Conservation (phyloP, 2,113 vertebrate genomes). For the Solenodon paradoxus region DNA sequence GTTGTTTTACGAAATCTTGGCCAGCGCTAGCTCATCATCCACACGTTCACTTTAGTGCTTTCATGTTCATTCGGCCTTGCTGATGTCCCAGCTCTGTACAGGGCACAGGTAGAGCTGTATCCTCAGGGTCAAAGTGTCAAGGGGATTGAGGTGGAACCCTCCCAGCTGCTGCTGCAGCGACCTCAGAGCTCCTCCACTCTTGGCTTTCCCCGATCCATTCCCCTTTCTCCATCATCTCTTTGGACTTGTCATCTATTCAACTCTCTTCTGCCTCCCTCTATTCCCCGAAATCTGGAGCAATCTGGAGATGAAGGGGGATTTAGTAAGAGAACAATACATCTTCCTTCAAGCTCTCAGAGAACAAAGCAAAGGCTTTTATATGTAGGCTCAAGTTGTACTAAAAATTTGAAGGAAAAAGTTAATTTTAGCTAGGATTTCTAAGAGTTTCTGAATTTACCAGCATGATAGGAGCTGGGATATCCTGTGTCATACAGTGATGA, state of each 20-base stretch:
- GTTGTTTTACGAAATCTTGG: neutral
- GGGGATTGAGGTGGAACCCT: neutral
- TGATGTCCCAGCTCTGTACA: neutral
- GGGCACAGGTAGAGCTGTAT: neutral
- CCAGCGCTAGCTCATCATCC: accelerated
- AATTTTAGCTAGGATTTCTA: conserved; percentile 32
- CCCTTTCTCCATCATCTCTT: too few species aligned
- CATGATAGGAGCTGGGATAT: neutral
- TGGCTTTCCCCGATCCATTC: accelerated
- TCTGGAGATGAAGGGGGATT: neutral
- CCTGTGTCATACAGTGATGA: conserved; percentile 8
- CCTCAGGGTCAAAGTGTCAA: neutral
- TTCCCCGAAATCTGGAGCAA: neutral
- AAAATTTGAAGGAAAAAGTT: conserved; percentile 8
- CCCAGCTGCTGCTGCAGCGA: accelerated
- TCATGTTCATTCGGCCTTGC: accelerated
- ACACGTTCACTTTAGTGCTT: accelerated
- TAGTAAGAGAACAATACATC: neutral
- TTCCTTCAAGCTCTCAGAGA: neutral
- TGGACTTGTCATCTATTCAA: too few species aligned
- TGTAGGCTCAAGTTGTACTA: conserved; percentile 13
- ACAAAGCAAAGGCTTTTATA: neutral
- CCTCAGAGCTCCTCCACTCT: neutral
- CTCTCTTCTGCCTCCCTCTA: neutral
- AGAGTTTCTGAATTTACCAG: conserved; percentile 37